Base-by-base conservation (phyloP, 2,888 invertebrate species). In the Labia minor region DNA sequence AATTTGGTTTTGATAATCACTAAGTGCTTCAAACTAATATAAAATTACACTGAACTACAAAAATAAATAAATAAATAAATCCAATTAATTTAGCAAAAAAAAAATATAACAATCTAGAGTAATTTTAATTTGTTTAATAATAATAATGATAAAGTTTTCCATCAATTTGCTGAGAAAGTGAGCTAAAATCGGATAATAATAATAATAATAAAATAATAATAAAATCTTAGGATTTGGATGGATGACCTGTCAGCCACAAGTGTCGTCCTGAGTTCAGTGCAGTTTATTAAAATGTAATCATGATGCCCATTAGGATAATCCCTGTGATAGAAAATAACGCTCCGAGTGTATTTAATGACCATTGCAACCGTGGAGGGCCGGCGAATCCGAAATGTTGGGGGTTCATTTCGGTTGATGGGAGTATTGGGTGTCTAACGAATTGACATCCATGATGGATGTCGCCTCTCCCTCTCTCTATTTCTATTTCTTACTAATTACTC, bases 291-390 rank as follows among this genome's bases (percentile, higher is more conserved):
- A 49, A 49, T 49, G 49, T 49, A 49, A 49, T 49, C 14, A 3
- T 49, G 49, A 49, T 49, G 49, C 49, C 49, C 49, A 49, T 49
- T 49, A 49, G 49, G 49, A 49, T 49, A 49, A 49, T 49, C 49
- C 49, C 49, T 49, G n/a, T n/a, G 49, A 49, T 49, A 49, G 49
- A 14, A 49, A 49, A 49, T 49, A 49, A 49, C 49, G 49, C 49
- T 14, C 49, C 49, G 49, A 49, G 49, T 49, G 49, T 49, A 49
- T 49, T 49, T 49, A 49, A 49, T 49, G 49, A 49, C 49, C 49
- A 49, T n/a, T 49, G 49, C 49, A 49, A 49, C 26, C 26, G 4
- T 26, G 26, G 8, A 16, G 49, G 49, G 49, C 16, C 16, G 49
- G 49, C 49, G n/a, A 49, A 49, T 16, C 49, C 49, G 49, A 49